Evolutionary conservation across 2,113 vertebrate species (phyloP).

Genomic region (Tragelaphus scriptus): DNA sequence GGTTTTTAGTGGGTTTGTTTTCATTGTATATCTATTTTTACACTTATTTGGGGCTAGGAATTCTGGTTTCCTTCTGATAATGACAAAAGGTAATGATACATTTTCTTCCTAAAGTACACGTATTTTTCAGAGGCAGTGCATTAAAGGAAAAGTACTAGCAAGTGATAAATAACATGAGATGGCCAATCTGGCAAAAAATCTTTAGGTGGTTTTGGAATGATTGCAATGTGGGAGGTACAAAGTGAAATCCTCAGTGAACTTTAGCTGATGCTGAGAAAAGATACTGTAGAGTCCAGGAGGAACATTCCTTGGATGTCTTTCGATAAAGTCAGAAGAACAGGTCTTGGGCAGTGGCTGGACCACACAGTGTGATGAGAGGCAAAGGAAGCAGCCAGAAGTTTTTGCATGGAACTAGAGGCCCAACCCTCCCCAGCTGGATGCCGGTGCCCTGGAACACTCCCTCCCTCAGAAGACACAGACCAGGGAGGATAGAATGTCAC

Average conservation of each 20-base stretch:
- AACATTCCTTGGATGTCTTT: neutral
- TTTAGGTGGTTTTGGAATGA: neutral
- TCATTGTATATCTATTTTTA: neutral
- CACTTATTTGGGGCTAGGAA: neutral
- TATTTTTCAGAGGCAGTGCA: neutral
- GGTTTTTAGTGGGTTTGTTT: neutral
- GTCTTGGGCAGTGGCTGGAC: neutral
- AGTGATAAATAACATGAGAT: neutral
- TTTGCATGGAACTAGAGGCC: neutral
- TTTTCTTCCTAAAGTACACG: neutral
- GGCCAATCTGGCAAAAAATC: neutral
- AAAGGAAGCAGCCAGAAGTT: neutral
- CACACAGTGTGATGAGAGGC: neutral
- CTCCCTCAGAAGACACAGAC: neutral
- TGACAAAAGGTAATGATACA: neutral
- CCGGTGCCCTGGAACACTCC: neutral
- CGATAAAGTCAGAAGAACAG: neutral
- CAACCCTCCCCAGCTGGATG: too few relatives aligned
- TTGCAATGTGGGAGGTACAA: fast-evolving
- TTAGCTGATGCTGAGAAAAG: neutral
- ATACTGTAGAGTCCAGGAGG: neutral
- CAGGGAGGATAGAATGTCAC: neutral
- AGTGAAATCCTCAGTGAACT: neutral
- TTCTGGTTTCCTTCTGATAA: neutral
- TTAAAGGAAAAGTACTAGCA: neutral